Conservation (phyloP, 2,797 vertebrate species). For the Sebastes miniatus region DNA sequence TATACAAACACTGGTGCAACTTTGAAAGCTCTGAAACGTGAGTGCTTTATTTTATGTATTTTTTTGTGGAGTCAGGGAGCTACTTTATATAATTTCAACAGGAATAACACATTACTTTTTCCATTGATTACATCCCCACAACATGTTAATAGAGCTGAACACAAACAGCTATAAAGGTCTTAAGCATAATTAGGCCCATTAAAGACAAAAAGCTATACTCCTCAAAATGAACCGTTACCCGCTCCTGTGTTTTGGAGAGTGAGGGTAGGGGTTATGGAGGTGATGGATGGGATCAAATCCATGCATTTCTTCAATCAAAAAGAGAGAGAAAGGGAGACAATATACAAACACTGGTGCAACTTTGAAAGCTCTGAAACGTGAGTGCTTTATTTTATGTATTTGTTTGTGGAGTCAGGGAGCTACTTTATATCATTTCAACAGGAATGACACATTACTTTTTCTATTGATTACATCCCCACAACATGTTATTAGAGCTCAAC, state of each 20-base stretch:
- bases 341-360: constrained; percentile 33
- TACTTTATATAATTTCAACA: neutral
- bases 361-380: constrained; percentile 23
- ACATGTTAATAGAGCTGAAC: constrained; percentile 33
- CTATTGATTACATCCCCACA: constrained; percentile 19
- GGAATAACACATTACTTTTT: neutral
- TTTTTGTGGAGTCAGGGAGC: neutral
- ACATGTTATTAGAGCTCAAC: constrained; percentile 35
- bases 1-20: constrained; percentile 30
- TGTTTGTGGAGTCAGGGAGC: neutral
- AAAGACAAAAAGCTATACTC: constrained; percentile 57
- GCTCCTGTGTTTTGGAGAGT: constrained; percentile 50
- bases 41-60: neutral
- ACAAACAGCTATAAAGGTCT: constrained; percentile 58
- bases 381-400: neutral
- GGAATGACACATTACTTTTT: neutral
- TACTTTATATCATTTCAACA: neutral
- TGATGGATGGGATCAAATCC: constrained; percentile 68
- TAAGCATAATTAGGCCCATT: constrained; percentile 71
- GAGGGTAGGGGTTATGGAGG: constrained; percentile 59
- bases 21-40: constrained; percentile 22
- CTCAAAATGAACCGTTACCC: constrained; percentile 51
- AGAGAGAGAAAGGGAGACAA: constrained; percentile 54
- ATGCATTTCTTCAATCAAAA: constrained; percentile 64
- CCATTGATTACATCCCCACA: constrained; percentile 24